Evolutionary conservation across 2,797 vertebrate genomes (phyloP), one percentile per base, ranked within the genome.

Genomic region (Trachurus trachurus): DNA sequence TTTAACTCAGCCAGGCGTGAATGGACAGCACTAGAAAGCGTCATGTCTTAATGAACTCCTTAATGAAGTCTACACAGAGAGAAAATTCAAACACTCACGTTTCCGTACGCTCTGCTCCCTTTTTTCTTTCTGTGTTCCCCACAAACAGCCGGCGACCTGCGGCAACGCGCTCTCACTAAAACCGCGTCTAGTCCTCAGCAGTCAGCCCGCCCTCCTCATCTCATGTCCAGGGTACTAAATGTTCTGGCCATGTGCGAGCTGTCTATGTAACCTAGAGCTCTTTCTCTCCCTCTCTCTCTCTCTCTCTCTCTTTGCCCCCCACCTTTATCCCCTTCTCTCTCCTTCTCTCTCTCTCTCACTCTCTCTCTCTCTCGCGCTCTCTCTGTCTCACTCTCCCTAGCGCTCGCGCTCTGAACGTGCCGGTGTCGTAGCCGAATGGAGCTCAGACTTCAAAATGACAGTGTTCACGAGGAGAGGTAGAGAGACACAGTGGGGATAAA

Each of bases 201-300:
- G 66, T 26, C 26, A 90, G 73, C 57, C 83, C 90, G 86, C 62
- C 88, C 89, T 85, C 87, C 87, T 87, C 76, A 63, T 75, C 69
- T 80, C 84, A 68, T 37, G 84, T 87, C 90, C 89, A 87, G 90
- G 90, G 94, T 88, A 95, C 94, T 94, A 87, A 92, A 94, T 95
- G 94, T 95, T 94, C 94, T 90, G 90, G 53, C 82, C 90, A 87
- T 84, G 84, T 85, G 83, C 66, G 78, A 49, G 53, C 64, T 77
- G 26, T 64, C 74, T 62, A 5, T 47, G 6, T 19, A 19, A 19
- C 16, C 16, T 19, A 66, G 72, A 66, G 47, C 78, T 86, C 65
- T 70, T 76, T 61, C 34, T 65, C 49, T 34, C 29, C 52, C 63
- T 50, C 45, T 68, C 72, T 26, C 26, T 26, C 34, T 65, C 45